These are phyloP conservation scores for Eudasyphora cyanicolor DNA, from an alignment of 2,888 invertebrate genomes.

Conservation along the genomic window DNA sequence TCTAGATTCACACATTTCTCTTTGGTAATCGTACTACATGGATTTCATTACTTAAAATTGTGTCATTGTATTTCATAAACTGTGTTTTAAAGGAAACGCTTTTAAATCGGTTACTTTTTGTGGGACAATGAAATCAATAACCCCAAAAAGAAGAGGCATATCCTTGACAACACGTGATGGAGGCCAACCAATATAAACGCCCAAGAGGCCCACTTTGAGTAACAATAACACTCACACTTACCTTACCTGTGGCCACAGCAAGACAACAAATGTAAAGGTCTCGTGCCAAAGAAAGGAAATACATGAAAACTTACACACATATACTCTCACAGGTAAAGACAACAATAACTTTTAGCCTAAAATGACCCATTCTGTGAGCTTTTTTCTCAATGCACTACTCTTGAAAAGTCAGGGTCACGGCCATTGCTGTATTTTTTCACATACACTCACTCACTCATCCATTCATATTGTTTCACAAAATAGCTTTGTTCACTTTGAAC, in stretches of 20 bases:
- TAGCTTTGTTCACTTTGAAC: background rate
- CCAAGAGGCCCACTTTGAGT: too few species aligned
- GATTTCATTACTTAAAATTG: too few species aligned
- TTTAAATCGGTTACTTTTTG: too few species aligned
- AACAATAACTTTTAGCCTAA: constrained; percentile 9
- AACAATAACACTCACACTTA: background rate
- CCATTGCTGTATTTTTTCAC: constrained; percentile 28
- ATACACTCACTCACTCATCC: background rate
- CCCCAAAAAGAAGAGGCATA: background rate
- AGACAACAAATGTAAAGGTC: constrained; percentile 31
- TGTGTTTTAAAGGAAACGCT: too few species aligned
- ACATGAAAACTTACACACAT: background rate
- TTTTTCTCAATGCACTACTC: background rate
- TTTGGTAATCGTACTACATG: too few species aligned
- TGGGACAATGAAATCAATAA: constrained; percentile 11
- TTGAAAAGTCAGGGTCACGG: constrained; percentile 52
- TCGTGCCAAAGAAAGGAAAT: constrained; percentile 40
- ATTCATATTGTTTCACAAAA: background rate
- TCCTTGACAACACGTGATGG: constrained; percentile 8
- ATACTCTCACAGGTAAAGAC: background rate
- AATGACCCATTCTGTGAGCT: constrained; percentile 37
- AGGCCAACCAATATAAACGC: background rate
- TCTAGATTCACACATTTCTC: too few species aligned
- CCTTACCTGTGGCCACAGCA: background rate
- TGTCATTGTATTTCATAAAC: too few species aligned